Conservation (phyloP, 1,140 invertebrate species). For the Ptiloglossa arizonensis region DNA sequence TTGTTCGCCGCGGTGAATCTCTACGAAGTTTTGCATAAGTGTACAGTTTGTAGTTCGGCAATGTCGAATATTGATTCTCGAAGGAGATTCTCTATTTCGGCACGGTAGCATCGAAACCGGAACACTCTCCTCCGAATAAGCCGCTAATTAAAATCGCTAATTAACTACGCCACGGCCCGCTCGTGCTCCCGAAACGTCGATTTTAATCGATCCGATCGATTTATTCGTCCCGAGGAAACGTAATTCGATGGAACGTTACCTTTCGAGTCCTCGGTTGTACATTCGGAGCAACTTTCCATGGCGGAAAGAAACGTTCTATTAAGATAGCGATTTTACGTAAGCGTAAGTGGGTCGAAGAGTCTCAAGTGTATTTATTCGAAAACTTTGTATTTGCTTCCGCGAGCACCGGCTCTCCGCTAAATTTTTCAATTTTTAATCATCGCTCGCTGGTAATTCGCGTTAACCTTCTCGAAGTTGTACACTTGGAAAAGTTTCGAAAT, state of each 20-base stretch:
- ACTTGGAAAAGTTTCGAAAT: too few relatives aligned
- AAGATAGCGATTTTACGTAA: not conserved
- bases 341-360: not conserved
- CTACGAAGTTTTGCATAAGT: not conserved
- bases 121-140: too few relatives aligned
- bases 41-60: not conserved
- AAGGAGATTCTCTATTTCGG: not conserved
- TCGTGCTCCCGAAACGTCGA: not conserved
- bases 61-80: slow-evolving; percentile 17
- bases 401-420: not conserved
- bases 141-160: too few relatives aligned
- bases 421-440: not conserved
- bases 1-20: not conserved
- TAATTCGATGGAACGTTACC: not conserved
- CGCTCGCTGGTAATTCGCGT: not conserved
- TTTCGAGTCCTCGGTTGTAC: not conserved
- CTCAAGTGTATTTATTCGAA: not conserved
- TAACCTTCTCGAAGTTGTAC: not conserved
- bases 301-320: not conserved
- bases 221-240: not conserved
- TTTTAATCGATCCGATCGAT: not conserved
- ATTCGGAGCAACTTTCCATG: not conserved
- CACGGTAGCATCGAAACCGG: not conserved
- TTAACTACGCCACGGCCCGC: not conserved
- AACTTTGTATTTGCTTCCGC: not conserved